These are phyloP conservation scores for Chiroxiphia lanceolata DNA, from an alignment of 2,797 vertebrate species.

Conservation along the genomic window DNA sequence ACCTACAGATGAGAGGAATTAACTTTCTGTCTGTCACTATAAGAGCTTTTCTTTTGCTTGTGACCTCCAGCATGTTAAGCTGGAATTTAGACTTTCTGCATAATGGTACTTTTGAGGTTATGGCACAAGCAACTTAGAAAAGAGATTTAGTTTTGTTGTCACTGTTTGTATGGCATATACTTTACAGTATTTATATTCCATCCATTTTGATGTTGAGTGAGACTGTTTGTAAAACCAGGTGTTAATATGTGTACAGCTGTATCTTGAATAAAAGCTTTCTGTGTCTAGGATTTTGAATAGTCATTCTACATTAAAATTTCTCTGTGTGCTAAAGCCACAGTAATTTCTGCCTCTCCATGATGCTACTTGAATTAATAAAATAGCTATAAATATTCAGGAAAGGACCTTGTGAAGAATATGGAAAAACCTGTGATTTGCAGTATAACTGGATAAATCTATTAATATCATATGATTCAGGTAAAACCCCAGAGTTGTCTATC, in stretches of 20 bases:
- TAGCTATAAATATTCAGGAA: not conserved
- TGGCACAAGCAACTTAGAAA: not conserved
- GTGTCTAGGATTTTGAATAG: not conserved
- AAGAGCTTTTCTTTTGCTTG: not conserved
- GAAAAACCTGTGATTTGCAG: not conserved
- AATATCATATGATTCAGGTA: not conserved
- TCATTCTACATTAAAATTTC: not conserved
- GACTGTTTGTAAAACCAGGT: not conserved
- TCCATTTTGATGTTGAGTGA: not conserved
- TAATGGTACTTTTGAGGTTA: not conserved
- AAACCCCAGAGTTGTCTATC: not conserved
- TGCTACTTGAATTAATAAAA: not conserved
- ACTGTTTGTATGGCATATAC: not conserved
- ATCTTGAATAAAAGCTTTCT: not conserved
- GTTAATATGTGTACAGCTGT: not conserved
- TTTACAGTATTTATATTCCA: not conserved
- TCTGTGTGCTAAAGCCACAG: not conserved
- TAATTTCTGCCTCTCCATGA: not conserved
- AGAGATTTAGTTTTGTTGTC: not conserved
- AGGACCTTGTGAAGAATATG: not conserved
- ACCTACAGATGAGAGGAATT: not conserved
- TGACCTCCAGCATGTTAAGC: not conserved
- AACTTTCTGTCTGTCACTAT: not conserved
- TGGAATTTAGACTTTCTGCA: not conserved
- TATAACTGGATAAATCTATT: not conserved